Conservation (phyloP, 2,113 vertebrate genomes). For the Catagonus wagneri region DNA sequence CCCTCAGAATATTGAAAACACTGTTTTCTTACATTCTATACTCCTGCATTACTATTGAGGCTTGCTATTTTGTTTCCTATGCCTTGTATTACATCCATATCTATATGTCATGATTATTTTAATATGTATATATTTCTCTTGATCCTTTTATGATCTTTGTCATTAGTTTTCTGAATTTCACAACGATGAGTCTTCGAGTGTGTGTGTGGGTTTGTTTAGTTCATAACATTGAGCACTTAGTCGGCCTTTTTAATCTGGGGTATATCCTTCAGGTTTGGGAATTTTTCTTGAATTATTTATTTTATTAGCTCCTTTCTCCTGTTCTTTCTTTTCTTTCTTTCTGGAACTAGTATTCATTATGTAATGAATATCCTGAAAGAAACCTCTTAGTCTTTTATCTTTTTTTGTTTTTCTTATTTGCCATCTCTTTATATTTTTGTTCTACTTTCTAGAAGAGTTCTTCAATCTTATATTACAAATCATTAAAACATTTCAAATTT, state of each 20-base stretch:
- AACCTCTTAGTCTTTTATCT: neutral
- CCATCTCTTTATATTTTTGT: neutral
- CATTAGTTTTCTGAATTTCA: neutral
- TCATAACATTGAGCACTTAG: neutral
- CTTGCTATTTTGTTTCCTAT: neutral
- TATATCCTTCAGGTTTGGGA: neutral
- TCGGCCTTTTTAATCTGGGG: neutral
- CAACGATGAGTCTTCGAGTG: neutral
- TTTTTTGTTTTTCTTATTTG: neutral
- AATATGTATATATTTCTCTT: neutral
- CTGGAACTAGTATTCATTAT: neutral
- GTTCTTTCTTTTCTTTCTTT: neutral
- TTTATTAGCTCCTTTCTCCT: neutral
- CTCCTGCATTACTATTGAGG: neutral
- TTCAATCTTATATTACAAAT: neutral
- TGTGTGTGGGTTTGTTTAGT: neutral
- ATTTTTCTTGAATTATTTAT: neutral
- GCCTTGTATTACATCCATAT: neutral
- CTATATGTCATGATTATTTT: neutral
- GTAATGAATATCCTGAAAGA: neutral
- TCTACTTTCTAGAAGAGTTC: neutral
- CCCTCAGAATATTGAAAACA: constrained; percentile 32
- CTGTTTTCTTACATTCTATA: neutral
- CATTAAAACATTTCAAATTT: neutral
- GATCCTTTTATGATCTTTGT: neutral